Base-by-base conservation (phyloP, 2,113 vertebrate genomes). In the Oxyruncus cristatus region DNA sequence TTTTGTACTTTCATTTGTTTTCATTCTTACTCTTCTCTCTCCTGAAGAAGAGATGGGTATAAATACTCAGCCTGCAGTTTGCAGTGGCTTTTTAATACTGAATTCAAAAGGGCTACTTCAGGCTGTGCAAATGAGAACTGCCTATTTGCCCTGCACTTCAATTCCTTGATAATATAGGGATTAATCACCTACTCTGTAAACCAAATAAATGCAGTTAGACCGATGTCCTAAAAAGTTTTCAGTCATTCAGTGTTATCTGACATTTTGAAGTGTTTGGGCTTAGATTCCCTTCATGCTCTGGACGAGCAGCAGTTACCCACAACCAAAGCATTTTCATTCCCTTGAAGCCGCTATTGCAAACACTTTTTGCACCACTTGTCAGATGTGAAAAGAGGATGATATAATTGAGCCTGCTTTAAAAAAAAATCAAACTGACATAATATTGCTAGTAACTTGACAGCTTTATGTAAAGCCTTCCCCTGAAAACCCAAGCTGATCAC, bases 391-490 rank as follows among this genome's bases (percentile, higher is more conserved):
- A 88, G 94, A 97, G 97, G 94, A 97, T 97, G 97, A 97, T 97
- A 97, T 97, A 97, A 97, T 97, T 97, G 86, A 96, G 86, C 58
- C 92, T 81, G 62, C 92, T 95, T 96, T 70, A 52, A 94, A 97
- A 97, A 94, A 97, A 96, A 96, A 78, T 95, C 92, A 88, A 96
- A 95, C 94, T 93, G 97, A 97, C 95, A 97, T 97, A 97, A 97
- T 97, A 97, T 97, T 97, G 97, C 96, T 96, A 97, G 96, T 97
- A 97, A 97, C 95, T 83, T 96, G 95, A 96, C 96, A 96, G 96
- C 89, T 97, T 97, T 95, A 92, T 91, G 89, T 93, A 95, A 97
- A 96, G 95, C 77, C 83, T 95, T 97, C 61, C 80, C 52, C 82
- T 93, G 76, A 95, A 97, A 97, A 97, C 85, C 84, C 80, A 94